Base-by-base conservation (phyloP, 1,140 invertebrate species). In the Cherax destructor region DNA sequence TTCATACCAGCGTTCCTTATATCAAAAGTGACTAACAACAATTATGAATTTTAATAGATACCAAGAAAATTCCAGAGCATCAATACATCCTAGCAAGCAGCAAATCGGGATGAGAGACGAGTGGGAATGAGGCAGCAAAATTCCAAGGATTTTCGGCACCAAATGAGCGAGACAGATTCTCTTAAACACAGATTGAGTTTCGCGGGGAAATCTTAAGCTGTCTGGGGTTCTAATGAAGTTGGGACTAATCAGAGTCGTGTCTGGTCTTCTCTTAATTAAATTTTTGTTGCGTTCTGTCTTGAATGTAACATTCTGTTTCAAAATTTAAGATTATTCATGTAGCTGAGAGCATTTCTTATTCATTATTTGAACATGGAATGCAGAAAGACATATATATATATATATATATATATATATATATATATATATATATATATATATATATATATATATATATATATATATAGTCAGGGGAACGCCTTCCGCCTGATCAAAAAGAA, bases 121-220 rank as follows among this genome's bases (percentile, higher is more conserved):
- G 2, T 74, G n/a, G 24, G 69, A 30, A 24, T 24, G 6, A 3
- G 4, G n/a, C 7, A 21, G 3, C 69, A 30, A 74, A 74, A 74
- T 74, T 6, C 69, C 7, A 11, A n/a, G 7, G n/a, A 30, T 74
- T 30, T 21, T 74, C 69, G n/a, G 11, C n/a, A 6, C n/a, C 6
- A 74, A 74, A 74, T 30, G 18, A 30, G 69, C 30, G 69, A 65
- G 61, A 30, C n/a, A 74, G n/a, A 30, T 74, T 74, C 69, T 74
- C 69, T 74, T 74, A 74, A 74, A 74, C 21, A 24, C 69, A 30
- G 69, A 74, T 30, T 30, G 69, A 74, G 69, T 74, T 74, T 30
- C n/a, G 7, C n/a, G 69, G n/a, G 6, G 7, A 21, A 21, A 74
- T 30, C 69, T 24, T 74, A 74, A 74, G n/a, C 24, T 74, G 21